Evolutionary conservation across 2,888 invertebrate genomes (phyloP).

Genomic region (Acleris holmiana): DNA sequence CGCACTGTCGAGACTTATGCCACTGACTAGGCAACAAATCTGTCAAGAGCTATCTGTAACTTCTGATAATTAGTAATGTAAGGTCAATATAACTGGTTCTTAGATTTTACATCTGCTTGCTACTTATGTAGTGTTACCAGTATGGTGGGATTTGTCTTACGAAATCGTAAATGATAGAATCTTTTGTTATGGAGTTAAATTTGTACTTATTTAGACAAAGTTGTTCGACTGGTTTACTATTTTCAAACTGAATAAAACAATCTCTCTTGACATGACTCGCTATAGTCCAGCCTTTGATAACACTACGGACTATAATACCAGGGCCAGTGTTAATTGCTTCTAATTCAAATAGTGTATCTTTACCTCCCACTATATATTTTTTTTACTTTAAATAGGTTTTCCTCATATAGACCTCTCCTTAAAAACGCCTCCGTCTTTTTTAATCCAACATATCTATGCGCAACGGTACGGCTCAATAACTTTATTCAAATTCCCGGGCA

Average conservation of each 20-base stretch:
- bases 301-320: too few relatives aligned
- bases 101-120: conserved; percentile 10
- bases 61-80: conserved; percentile 51
- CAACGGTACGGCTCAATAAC: conserved; percentile 21
- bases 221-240: too few relatives aligned
- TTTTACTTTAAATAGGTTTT: not conserved
- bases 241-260: too few relatives aligned
- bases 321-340: too few relatives aligned
- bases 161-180: not conserved
- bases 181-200: too few relatives aligned
- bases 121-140: conserved; percentile 4
- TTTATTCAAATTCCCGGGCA: conserved; percentile 16
- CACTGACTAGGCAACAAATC: conserved; percentile 49
- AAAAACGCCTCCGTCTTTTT: not conserved
- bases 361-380: too few relatives aligned
- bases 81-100: conserved; percentile 45
- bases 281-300: too few relatives aligned
- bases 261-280: too few relatives aligned
- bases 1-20: conserved; percentile 46
- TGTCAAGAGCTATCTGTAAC: conserved; percentile 52
- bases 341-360: too few relatives aligned
- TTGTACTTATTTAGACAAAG: too few relatives aligned
- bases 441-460: conserved; percentile 22
- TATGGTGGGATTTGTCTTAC: conserved; percentile 1
- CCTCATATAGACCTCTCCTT: conserved; percentile 3